Conservation (phyloP, 1,140 invertebrate species). For the Listronotus bonariensis region DNA sequence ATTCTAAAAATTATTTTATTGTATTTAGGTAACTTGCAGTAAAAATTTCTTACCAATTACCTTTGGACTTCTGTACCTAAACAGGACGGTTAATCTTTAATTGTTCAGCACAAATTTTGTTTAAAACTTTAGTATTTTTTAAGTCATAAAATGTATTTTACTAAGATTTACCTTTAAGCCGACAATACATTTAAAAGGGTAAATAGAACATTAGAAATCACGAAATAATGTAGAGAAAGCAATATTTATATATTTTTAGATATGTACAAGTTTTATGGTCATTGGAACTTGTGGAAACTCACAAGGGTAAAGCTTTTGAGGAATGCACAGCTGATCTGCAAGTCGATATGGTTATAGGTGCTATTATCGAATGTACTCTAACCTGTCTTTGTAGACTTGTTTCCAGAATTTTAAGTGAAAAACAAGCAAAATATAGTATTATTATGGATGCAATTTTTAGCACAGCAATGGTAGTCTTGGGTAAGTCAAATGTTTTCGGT, state of each 20-base stretch:
- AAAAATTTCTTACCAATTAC: no score
- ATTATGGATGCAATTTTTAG: slow-evolving; percentile 78
- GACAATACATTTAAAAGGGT: no score
- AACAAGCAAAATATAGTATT: slow-evolving; percentile 66
- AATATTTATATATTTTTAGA: slow-evolving; percentile 50
- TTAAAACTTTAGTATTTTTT: no score
- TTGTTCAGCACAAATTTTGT: no score
- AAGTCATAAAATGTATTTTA: no score
- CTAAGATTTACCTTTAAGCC: no score
- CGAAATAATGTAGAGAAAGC: no score
- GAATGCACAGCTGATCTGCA: slow-evolving; percentile 81
- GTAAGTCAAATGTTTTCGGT: slow-evolving; percentile 56
- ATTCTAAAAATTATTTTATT: no score
- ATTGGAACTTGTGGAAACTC: slow-evolving; percentile 74
- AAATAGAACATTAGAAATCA: no score
- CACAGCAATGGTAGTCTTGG: slow-evolving; percentile 79
- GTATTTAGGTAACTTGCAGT: no score
- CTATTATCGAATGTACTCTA: slow-evolving; percentile 74
- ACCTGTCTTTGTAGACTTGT: slow-evolving; percentile 76
- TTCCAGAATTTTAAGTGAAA: slow-evolving; percentile 68
- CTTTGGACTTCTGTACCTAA: no score
- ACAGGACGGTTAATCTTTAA: no score
- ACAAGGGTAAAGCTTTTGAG: slow-evolving; percentile 72
- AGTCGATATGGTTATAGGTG: slow-evolving; percentile 66
- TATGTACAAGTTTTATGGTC: slow-evolving; percentile 80